Conservation (phyloP, 2,113 vertebrate species). For the Anser brachyrhynchus region DNA sequence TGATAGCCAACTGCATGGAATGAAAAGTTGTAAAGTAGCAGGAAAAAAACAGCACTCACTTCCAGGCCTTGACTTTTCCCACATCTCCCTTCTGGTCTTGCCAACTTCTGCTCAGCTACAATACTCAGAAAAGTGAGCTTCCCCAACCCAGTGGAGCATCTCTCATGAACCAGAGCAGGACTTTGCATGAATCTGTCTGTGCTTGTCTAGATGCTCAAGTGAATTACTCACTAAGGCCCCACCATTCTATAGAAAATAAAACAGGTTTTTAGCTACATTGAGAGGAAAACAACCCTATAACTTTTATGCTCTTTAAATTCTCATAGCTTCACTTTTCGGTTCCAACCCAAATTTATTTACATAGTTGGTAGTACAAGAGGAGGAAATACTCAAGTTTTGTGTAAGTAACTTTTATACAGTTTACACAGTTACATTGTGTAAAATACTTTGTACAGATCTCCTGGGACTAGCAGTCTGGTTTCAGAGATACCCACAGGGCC, state of each 20-base stretch:
- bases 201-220: background rate
- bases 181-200: background rate
- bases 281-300: background rate
- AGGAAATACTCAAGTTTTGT: background rate
- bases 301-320: background rate
- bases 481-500: background rate
- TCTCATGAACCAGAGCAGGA: background rate
- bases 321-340: background rate
- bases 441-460: background rate
- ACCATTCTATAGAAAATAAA: background rate
- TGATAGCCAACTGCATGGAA: background rate
- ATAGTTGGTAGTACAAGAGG: background rate
- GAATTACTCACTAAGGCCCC: background rate
- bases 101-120: background rate
- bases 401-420: background rate
- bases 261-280: background rate
- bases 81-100: background rate
- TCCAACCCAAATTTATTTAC: background rate
- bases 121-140: background rate
- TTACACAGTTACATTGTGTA: background rate
- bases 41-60: background rate
- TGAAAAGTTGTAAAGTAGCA: background rate
- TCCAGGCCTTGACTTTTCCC: background rate
- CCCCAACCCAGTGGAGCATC: background rate
- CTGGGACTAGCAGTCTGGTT: background rate